Percentiles rank a stretch among this genome's conserved stretches.
These are phyloP conservation scores for Phyllotreta cruciferae DNA, from an alignment of 2,888 invertebrate genomes.

Conservation along the genomic window DNA sequence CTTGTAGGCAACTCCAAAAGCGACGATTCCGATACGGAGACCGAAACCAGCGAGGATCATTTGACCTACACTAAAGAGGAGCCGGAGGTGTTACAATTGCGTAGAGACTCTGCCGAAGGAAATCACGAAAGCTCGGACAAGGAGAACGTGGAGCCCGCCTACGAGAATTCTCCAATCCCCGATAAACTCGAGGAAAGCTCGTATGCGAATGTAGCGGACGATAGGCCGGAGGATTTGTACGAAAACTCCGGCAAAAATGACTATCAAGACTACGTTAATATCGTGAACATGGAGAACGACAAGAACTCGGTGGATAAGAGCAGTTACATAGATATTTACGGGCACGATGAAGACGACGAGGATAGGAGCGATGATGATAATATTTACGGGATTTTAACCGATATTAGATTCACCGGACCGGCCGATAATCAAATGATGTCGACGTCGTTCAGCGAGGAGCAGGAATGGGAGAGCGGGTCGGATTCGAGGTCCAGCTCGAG, in stretches of 20 bases:
- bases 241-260: constrained; percentile 22
- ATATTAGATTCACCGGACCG: constrained; percentile 59
- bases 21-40: constrained; percentile 4
- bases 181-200: too few species aligned
- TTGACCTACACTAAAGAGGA: constrained; percentile 12
- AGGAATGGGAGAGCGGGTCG: constrained; percentile 76
- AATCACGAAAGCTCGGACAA: constrained; percentile 10
- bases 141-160: constrained; percentile 19
- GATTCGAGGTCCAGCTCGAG: constrained; percentile 76
- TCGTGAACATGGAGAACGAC: constrained; percentile 47
- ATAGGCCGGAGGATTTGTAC: constrained; percentile 19
- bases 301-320: constrained; percentile 58
- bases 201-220: not conserved
- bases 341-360: constrained; percentile 40
- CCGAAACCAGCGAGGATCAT: constrained; percentile 15
- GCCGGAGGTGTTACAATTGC: constrained; percentile 6
- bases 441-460: constrained; percentile 63
- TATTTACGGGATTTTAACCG: constrained; percentile 56
- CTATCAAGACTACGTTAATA: constrained; percentile 51
- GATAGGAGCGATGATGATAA: constrained; percentile 45
- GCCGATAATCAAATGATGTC: constrained; percentile 59
- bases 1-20: constrained; percentile 6
- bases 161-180: constrained; percentile 7
- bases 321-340: constrained; percentile 53
- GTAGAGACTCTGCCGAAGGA: not conserved